phyloP scores from a whole-genome alignment of 2,797 vertebrate species.

The Lacerta agilis region DNA sequence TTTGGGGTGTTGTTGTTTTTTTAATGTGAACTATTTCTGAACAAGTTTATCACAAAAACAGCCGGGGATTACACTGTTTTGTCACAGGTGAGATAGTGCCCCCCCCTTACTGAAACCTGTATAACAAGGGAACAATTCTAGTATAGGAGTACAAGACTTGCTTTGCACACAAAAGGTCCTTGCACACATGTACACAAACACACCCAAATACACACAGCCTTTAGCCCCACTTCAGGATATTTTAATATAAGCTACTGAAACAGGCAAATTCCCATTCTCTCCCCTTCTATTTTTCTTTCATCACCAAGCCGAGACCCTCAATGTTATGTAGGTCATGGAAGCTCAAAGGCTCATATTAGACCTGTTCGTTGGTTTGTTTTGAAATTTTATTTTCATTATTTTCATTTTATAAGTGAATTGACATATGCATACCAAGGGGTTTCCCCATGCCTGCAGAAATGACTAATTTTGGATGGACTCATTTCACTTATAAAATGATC shows the following conservation, averaged over 20 bases:
- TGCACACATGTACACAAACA: too few relatives aligned
- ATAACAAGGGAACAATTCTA: too few relatives aligned
- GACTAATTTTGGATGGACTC: neutral
- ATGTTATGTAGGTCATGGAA: neutral
- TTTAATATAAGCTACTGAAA: neutral
- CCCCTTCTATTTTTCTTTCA: neutral
- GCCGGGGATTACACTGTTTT: too few relatives aligned
- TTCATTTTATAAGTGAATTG: neutral
- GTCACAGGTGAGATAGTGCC: too few relatives aligned
- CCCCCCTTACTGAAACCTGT: too few relatives aligned
- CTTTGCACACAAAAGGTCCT: too few relatives aligned
- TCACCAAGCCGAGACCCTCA: neutral
- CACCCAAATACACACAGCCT: too few relatives aligned
- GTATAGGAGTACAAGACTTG: too few relatives aligned
- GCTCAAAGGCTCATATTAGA: neutral
- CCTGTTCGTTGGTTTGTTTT: neutral
- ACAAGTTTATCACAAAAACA: too few relatives aligned
- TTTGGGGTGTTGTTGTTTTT: neutral
- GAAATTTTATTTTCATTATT: neutral
- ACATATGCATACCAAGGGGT: neutral
- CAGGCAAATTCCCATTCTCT: neutral
- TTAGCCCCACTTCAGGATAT: neutral
- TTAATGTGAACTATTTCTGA: neutral
- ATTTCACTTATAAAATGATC: neutral
- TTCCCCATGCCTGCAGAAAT: neutral